Conservation (phyloP, 2,797 vertebrate genomes). For the Valencia hispanica region DNA sequence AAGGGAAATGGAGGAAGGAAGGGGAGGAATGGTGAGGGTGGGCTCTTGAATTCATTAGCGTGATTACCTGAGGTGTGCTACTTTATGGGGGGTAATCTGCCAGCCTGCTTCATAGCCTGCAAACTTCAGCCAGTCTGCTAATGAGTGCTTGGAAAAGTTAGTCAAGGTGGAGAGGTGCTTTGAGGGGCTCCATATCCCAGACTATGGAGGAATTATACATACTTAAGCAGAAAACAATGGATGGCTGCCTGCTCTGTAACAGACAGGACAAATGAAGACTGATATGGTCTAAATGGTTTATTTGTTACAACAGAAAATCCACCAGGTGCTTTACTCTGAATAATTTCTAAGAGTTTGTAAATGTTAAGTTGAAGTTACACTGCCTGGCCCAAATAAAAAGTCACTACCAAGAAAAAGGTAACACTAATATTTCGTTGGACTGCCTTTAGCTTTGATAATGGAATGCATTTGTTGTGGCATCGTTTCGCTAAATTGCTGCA, state of each 20-base stretch:
- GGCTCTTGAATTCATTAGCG: constrained; percentile 74
- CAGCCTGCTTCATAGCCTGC: constrained; percentile 64
- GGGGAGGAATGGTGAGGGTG: constrained; percentile 27
- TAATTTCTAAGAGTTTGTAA: too few species aligned
- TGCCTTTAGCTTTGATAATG: too few species aligned
- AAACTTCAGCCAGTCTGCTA: constrained; percentile 75
- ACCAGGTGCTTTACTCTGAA: neutral
- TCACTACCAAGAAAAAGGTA: too few species aligned
- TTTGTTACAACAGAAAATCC: constrained; percentile 12
- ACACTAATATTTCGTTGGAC: too few species aligned
- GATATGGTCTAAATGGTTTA: constrained; percentile 7
- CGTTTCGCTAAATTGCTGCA: too few species aligned
- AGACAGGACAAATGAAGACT: constrained; percentile 31
- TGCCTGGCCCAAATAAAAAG: too few species aligned
- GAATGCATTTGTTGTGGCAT: too few species aligned
- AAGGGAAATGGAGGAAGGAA: constrained; percentile 44
- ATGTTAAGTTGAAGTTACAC: too few species aligned
- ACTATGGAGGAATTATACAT: constrained; percentile 61
- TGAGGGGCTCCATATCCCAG: constrained; percentile 61
- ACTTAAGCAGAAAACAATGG: constrained; percentile 63
- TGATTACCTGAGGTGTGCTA: constrained; percentile 80
- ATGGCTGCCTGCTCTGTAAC: constrained; percentile 29
- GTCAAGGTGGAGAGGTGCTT: constrained; percentile 78
- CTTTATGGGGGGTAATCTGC: constrained; percentile 78
- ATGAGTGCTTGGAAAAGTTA: constrained; percentile 76